A percentile compares a stretch with the other conserved stretches of the same genome.
phyloP scores from a whole-genome alignment of 2,113 vertebrate species.

The Rhinopithecus roxellana region DNA sequence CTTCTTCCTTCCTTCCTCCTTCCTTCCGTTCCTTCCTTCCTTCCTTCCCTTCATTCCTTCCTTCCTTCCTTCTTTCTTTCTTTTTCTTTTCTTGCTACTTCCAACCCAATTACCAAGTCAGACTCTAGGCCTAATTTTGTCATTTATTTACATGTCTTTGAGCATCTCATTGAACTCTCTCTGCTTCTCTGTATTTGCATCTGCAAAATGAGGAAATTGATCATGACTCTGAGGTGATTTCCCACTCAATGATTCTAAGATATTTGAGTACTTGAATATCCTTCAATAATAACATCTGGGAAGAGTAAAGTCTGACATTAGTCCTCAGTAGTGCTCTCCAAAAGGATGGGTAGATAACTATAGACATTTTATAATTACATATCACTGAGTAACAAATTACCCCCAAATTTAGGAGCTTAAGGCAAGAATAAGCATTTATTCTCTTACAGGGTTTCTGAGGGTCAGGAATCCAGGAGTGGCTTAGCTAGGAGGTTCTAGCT shows the following conservation, averaged over 20 bases:
- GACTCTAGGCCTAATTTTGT: not conserved
- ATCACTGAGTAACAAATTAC: not conserved
- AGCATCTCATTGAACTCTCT: not conserved
- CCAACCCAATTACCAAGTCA: no score
- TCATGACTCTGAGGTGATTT: not conserved
- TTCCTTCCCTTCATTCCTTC: no score
- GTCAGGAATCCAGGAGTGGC: not conserved
- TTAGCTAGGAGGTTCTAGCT: not conserved
- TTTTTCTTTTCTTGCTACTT: no score
- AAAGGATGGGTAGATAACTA: not conserved
- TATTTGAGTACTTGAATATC: not conserved
- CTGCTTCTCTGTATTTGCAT: not conserved
- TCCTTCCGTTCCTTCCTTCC: no score
- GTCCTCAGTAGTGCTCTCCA: not conserved
- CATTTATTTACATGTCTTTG: not conserved
- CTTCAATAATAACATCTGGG: not conserved
- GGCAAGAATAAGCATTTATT: not conserved
- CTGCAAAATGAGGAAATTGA: not conserved
- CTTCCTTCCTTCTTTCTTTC: no score
- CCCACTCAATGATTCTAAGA: not conserved
- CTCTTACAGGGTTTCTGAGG: not conserved
- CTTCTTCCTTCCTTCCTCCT: no score
- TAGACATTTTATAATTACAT: not conserved
- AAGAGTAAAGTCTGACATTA: not conserved
- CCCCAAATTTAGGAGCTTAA: not conserved